Base-by-base conservation (phyloP, 37 sponge, comb jelly and placozoan species). In the Chondrosia reniformis region DNA sequence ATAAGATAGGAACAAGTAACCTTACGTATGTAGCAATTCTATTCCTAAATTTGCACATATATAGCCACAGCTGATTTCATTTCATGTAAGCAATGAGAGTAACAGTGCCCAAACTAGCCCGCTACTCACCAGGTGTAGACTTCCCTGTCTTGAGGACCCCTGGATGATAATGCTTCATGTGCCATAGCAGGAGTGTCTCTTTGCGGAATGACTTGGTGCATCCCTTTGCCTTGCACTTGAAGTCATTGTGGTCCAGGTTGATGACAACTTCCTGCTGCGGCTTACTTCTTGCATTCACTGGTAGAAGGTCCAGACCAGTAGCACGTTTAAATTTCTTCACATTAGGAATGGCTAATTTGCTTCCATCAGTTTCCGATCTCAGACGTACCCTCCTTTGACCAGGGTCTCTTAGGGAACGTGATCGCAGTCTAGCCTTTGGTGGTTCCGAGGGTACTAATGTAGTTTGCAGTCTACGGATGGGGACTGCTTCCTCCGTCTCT, bases 191-290 rank as follows among this genome's bases (percentile, higher is more conserved):
- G 22, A 88, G 84, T 28, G 84, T 45, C 57, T 83, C 80, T 71
- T 92, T 92, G 17, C 93, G 75, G 71, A 92, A 92, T 28, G 93
- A 86, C 59, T 92, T 92, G 58, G 13, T 78, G 64, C 93, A 92
- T 0, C 86, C 90, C 0, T 67, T 32, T 61, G 55, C 25, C 39
- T 65, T 64, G 55, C 93, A 92, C 80, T 92, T 92, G 81, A 77
- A 85, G 46, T 83, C 79, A 55, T 88, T 92, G 83, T 91, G 92
- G 65, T 91, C 92, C 82, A 75, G 54, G 19, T 63, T 54, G 36
- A 87, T 84, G n/a, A 91, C 88, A 46, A 86, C 55, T 49, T 81
- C 88, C 67, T 91, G 87, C 37, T 83, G 84, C 32, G 86, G 80
- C 5, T 46, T 74, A n/a, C 28, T 27, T 24, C 67, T 10, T 30